Conservation (phyloP, 2,797 vertebrate species). For the Paramormyrops hopkinsi region DNA sequence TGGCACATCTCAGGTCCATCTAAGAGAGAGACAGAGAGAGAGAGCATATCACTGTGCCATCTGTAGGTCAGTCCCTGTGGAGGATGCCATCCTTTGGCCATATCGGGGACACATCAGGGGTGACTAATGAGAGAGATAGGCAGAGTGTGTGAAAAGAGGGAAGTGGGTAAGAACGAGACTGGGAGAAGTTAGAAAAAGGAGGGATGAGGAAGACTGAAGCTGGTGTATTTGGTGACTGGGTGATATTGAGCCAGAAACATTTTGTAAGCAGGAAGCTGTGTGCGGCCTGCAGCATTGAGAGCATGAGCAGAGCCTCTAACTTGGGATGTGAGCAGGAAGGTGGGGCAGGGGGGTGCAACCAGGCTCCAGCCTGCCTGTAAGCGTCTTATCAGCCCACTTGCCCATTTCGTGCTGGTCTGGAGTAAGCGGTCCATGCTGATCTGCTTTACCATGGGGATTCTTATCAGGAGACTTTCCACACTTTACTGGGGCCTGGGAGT, state of each 20-base stretch:
- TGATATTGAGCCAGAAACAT: background rate
- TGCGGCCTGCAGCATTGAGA: background rate
- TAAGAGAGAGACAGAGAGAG: background rate
- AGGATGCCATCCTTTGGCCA: background rate
- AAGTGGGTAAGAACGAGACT: background rate
- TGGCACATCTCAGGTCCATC: background rate
- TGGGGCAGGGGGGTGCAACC: background rate
- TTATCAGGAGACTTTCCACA: constrained; percentile 4
- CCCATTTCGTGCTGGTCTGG: background rate
- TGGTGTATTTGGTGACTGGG: background rate
- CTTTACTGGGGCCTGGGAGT: background rate
- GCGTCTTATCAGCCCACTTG: background rate
- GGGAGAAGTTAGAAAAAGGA: background rate
- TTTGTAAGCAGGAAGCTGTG: background rate
- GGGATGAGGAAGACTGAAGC: background rate
- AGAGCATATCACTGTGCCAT: background rate
- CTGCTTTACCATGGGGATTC: background rate
- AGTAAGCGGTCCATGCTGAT: background rate
- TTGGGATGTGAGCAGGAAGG: background rate
- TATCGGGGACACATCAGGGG: background rate
- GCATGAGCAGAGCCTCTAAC: background rate
- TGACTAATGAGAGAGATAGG: background rate
- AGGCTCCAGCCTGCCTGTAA: background rate
- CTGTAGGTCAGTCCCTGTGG: background rate
- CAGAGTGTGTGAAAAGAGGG: background rate